These are phyloP conservation scores for Drosophila formosana DNA, from an alignment of 2,888 invertebrate species.

Conservation along the genomic window DNA sequence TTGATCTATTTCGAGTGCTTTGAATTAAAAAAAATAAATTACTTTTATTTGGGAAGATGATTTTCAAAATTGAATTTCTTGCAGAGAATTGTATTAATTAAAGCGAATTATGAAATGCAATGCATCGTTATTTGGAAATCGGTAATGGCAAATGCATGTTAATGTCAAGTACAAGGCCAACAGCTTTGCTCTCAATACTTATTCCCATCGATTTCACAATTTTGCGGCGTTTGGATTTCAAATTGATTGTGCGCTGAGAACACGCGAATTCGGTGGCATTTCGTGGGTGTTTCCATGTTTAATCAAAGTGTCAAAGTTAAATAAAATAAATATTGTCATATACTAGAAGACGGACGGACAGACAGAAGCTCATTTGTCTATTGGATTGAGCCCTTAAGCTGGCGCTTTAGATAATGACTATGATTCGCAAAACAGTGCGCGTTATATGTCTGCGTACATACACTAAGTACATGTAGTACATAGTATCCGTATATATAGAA, in stretches of 20 bases:
- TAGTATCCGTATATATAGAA: slow-evolving; percentile 13
- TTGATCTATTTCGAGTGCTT: background rate
- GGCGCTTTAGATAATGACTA: slow-evolving; percentile 76
- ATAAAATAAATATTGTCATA: slow-evolving; percentile 69
- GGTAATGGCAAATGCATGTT: slow-evolving; percentile 5
- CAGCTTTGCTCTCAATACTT: background rate
- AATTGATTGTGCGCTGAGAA: slow-evolving; percentile 25
- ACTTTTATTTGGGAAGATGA: background rate
- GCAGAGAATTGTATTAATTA: background rate
- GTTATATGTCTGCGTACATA: slow-evolving; percentile 13
- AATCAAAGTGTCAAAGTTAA: slow-evolving; percentile 63
- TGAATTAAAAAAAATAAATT: background rate
- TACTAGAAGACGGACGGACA: slow-evolving; percentile 10
- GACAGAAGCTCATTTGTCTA: slow-evolving; percentile 64
- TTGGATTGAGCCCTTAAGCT: slow-evolving; percentile 69
- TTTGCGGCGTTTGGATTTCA: slow-evolving; percentile 8
- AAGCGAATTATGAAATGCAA: slow-evolving; percentile 1
- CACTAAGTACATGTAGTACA: slow-evolving; percentile 29
- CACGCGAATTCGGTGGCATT: slow-evolving; percentile 19
- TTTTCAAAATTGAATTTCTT: background rate
- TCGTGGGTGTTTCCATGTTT: slow-evolving; percentile 28
- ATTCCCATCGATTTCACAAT: background rate
- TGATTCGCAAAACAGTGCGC: slow-evolving; percentile 57
- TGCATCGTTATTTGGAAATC: background rate
- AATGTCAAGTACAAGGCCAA: slow-evolving; percentile 7